These are phyloP conservation scores for Hetaerina titia DNA, from an alignment of 2,888 invertebrate genomes.

Conservation along the genomic window DNA sequence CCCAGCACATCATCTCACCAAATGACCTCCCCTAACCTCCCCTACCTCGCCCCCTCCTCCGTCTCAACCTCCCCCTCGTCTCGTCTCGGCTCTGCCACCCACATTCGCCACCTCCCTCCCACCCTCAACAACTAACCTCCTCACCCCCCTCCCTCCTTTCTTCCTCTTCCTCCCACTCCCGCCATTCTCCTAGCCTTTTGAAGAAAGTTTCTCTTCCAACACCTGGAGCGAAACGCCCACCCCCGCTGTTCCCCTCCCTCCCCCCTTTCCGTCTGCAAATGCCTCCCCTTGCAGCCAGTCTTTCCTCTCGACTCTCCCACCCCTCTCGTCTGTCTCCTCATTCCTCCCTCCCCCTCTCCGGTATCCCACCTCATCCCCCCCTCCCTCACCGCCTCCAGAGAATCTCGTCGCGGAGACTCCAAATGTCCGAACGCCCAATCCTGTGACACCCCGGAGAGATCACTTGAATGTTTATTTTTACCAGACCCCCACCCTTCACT, in stretches of 20 bases:
- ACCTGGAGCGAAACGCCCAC: conserved; percentile 37
- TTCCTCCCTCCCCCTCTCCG: background rate
- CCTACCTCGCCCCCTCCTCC: background rate
- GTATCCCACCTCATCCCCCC: background rate
- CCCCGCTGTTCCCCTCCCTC: background rate
- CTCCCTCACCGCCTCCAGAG: background rate
- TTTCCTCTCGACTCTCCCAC: background rate
- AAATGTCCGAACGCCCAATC: conserved; percentile 54
- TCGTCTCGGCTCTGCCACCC: background rate
- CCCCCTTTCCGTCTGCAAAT: background rate
- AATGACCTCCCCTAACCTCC: background rate
- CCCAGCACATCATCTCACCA: background rate
- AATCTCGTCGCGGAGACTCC: background rate
- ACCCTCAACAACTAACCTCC: background rate
- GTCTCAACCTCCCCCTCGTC: background rate
- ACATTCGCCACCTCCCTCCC: background rate
- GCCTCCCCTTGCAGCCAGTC: background rate
- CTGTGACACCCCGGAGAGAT: background rate
- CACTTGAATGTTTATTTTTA: background rate
- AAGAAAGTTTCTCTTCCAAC: conserved; percentile 46
- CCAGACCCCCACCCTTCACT: background rate
- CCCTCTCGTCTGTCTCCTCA: background rate
- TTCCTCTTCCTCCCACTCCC: background rate
- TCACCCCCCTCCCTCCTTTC: background rate
- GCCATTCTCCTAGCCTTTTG: conserved; percentile 43